Base-by-base conservation (phyloP, 1,140 invertebrate species). In the Drosophila nannoptera region DNA sequence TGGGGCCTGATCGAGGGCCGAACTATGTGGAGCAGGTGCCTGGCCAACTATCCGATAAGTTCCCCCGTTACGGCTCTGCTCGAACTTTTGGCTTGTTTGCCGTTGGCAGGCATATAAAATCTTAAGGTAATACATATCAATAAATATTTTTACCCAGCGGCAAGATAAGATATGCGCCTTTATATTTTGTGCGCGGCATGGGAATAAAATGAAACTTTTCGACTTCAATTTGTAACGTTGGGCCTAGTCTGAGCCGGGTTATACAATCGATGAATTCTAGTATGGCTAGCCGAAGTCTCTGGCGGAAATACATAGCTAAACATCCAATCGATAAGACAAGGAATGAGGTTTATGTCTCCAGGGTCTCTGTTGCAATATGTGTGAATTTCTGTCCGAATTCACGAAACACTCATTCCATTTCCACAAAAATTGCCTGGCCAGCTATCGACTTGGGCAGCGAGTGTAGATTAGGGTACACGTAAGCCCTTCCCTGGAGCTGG, bases 81-180 rank as follows among this genome's bases (percentile, higher is more conserved):
- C 29, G 12, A 33, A 11, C n/a, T 56, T 45, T 56, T 50, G 6
- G n/a, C 33, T 48, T 60, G 58, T 14, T 54, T 63, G 63, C 74
- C 42, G 45, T 70, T 54, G 63, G 45, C 45, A 48, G 59, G 53
- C 40, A 69, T 61, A 56, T n/a, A 14, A 60, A 65, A 70, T 46
- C 42, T 52, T 40, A 59, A 53, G 35, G 38, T 66, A 58, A 63
- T 58, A 65, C 35, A 68, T 62, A 69, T 62, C 56, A 72, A 77
- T 66, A 53, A 73, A 73, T 73, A 78, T 65, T 65, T 81, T 59
- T 65, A 72, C 52, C 62, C 65, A 58, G 55, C 61, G 48, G 45
- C 43, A 12, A 60, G 80, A 84, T 84, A 84, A 84, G 80, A 84
- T 86, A 56, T 58, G 32, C 45, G 71, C 35, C 76, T 43, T 43